Conservation (phyloP, 2,113 vertebrate genomes). For the Trichechus manatus region DNA sequence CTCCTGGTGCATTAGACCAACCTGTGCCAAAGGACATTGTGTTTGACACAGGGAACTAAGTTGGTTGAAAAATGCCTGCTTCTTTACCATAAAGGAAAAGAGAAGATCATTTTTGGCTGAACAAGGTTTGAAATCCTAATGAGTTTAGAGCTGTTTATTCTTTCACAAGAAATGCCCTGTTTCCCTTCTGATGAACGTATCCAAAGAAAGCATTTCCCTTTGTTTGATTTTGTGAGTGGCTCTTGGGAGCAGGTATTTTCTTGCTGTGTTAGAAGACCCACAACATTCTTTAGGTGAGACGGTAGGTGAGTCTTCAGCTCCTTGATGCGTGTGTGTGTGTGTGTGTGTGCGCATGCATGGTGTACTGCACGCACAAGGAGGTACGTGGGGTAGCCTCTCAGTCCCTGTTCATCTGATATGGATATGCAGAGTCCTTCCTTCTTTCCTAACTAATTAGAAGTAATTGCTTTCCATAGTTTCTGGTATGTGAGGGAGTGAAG, state of each 20-base stretch:
- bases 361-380: not conserved
- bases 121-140: not conserved
- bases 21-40: too few species aligned
- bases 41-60: not conserved
- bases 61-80: not conserved
- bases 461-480: conserved; percentile 67
- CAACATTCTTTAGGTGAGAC: not conserved
- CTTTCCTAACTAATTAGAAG: conserved; percentile 74
- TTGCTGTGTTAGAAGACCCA: not conserved
- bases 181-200: not conserved
- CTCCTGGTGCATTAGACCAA: fast-evolving
- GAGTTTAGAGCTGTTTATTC: not conserved
- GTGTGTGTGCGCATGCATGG: fast-evolving
- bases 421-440: not conserved
- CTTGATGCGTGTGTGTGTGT: not conserved
- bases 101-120: not conserved
- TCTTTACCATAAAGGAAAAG: not conserved
- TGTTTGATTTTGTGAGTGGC: not conserved
- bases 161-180: not conserved
- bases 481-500: conserved; percentile 49
- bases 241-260: not conserved
- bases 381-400: not conserved
- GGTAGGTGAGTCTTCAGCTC: not conserved
- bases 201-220: not conserved
- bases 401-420: not conserved